Conservation (phyloP, 2,113 vertebrate species). For the Caranx ignobilis region DNA sequence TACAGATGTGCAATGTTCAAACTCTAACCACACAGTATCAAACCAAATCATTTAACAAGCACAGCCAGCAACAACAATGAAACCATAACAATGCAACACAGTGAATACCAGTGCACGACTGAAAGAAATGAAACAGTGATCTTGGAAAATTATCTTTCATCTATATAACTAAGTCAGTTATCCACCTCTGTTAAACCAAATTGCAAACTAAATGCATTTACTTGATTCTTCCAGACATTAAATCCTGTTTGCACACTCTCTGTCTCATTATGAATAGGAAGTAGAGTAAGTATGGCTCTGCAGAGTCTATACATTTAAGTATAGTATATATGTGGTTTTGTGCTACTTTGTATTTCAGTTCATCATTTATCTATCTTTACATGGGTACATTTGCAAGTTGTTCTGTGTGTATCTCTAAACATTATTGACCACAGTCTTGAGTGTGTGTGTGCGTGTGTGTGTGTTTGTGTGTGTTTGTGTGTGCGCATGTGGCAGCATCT, state of each 20-base stretch:
- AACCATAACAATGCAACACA: no score
- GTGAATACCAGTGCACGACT: no score
- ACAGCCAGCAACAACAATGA: no score
- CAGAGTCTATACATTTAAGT: no score
- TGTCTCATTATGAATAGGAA: neutral
- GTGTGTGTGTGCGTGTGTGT: slow-evolving; percentile 5
- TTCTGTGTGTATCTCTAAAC: neutral
- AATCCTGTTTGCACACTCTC: neutral
- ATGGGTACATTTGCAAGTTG: neutral
- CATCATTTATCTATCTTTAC: neutral
- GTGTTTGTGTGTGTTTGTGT: slow-evolving; percentile 1
- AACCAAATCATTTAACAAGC: no score
- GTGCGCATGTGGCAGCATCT: neutral
- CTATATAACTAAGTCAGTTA: no score
- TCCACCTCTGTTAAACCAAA: neutral
- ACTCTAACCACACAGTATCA: no score
- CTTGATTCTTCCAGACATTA: neutral
- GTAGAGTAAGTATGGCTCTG: neutral
- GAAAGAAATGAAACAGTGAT: no score
- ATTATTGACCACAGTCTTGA: neutral
- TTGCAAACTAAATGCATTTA: neutral
- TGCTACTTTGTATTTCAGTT: neutral
- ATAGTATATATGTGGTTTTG: neutral
- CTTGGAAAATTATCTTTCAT: no score
- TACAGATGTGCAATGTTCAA: no score